A percentile compares a stretch with the other conserved stretches of the same genome.
These are phyloP conservation scores for Eurytoma adleriae DNA, from an alignment of 2,888 invertebrate genomes.

Conservation along the genomic window DNA sequence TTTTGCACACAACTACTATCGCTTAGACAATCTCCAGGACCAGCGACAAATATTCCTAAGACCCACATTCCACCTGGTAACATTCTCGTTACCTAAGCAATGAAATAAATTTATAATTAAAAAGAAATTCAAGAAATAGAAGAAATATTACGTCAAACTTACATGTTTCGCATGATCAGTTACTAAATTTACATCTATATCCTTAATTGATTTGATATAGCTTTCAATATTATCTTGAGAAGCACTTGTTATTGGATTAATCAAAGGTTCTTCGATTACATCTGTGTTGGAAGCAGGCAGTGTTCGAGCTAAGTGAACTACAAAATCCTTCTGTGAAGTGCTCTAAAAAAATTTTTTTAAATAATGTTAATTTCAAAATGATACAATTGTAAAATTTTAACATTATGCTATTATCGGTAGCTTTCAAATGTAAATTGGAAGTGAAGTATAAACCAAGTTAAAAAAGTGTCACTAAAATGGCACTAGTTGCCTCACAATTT, in stretches of 20 bases:
- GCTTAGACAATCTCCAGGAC: conserved; percentile 81
- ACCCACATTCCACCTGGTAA: conserved; percentile 93
- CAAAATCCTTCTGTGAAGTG: conserved; percentile 83
- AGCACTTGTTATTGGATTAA: conserved; percentile 72
- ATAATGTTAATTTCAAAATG: not conserved
- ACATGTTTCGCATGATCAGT: conserved; percentile 90
- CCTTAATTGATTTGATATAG: conserved; percentile 77
- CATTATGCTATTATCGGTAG: too few species aligned
- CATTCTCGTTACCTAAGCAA: conserved; percentile 85
- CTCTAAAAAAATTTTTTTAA: conserved; percentile 75
- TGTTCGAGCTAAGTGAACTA: conserved; percentile 88
- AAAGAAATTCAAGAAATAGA: conserved; percentile 15
- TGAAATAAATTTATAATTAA: conserved; percentile 30
- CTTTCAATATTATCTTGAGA: conserved; percentile 71
- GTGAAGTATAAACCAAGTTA: too few species aligned
- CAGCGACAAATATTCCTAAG: conserved; percentile 87
- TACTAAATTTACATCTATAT: conserved; percentile 83
- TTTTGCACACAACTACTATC: conserved; percentile 79
- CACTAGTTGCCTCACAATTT: not conserved
- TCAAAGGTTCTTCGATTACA: conserved; percentile 74
- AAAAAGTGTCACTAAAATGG: not conserved
- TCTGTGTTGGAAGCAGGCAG: conserved; percentile 79
- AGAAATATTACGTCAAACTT: conserved; percentile 45
- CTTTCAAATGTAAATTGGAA: too few species aligned
- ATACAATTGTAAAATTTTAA: not conserved